These are phyloP conservation scores for Steinernema carpocapsae DNA, from an alignment of 2,888 invertebrate species.

Conservation along the genomic window DNA sequence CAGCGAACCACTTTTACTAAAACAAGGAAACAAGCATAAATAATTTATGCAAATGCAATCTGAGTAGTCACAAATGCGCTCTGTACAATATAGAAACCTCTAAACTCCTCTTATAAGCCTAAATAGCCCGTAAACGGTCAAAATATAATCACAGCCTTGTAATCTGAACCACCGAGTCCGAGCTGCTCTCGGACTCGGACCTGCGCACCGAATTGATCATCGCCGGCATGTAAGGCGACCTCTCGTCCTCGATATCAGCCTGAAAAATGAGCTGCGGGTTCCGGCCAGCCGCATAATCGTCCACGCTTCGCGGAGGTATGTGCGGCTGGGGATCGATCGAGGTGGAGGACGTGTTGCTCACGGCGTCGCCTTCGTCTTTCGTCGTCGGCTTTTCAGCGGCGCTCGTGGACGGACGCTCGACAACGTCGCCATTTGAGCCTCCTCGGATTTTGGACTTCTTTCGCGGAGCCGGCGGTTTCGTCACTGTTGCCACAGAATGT, in stretches of 20 bases:
- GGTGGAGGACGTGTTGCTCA: slow-evolving; percentile 29
- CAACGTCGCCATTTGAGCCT: no score
- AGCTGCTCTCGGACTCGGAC: slow-evolving; percentile 16
- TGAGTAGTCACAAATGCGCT: slow-evolving; percentile 27
- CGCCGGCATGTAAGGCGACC: slow-evolving; percentile 17
- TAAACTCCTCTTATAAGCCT: no score
- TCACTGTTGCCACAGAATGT: not conserved
- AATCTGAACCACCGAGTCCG: slow-evolving; percentile 18
- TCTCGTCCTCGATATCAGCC: slow-evolving; percentile 27
- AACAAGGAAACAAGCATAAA: not conserved
- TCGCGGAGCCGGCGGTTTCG: not conserved
- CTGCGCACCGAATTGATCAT: slow-evolving; percentile 23
- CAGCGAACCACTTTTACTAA: not conserved
- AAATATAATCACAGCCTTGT: slow-evolving; percentile 14
- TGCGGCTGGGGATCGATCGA: slow-evolving; percentile 30
- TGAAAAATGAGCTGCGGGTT: slow-evolving; percentile 1
- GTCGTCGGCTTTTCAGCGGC: no score
- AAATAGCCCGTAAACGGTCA: no score
- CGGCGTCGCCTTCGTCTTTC: not conserved
- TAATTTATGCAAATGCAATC: slow-evolving; percentile 21
- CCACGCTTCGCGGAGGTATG: slow-evolving; percentile 28
- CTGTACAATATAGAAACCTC: not conserved
- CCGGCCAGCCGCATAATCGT: slow-evolving; percentile 18
- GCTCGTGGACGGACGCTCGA: no score
- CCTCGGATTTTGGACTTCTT: not conserved